Conservation (phyloP, 2,888 invertebrate species). For the Hymenopus coronatus region DNA sequence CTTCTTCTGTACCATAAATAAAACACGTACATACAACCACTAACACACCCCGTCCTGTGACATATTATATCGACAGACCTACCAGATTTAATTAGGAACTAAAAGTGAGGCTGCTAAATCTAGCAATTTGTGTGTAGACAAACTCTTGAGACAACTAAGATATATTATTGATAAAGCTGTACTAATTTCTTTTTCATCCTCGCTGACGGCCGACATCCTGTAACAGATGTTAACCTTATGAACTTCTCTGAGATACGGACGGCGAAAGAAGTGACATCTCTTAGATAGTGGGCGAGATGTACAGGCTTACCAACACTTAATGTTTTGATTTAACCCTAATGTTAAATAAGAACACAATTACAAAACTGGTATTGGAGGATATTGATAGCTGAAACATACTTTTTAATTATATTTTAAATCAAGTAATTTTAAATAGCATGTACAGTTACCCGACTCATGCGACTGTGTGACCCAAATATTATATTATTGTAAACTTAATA, state of each 20-base stretch:
- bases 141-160: neutral
- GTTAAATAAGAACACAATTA: no score
- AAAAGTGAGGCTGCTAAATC: neutral
- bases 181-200: neutral
- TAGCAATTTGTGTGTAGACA: constrained; percentile 1
- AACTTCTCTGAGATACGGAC: neutral
- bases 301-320: neutral
- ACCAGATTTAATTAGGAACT: constrained; percentile 10
- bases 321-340: no score
- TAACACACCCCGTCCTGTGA: neutral
- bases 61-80: constrained; percentile 8
- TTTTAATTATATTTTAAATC: no score
- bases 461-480: no score
- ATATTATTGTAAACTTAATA: no score
- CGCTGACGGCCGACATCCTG: neutral
- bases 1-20: neutral
- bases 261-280: neutral
- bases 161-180: neutral
- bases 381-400: no score
- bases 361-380: no score
- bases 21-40: neutral
- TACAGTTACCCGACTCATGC: no score
- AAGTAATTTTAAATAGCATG: no score
- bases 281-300: neutral
- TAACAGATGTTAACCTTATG: neutral